Percentiles rank a stretch among this genome's conserved stretches.
Evolutionary conservation across 2,797 vertebrate species (phyloP).

Genomic region (Myotis pilosus): DNA sequence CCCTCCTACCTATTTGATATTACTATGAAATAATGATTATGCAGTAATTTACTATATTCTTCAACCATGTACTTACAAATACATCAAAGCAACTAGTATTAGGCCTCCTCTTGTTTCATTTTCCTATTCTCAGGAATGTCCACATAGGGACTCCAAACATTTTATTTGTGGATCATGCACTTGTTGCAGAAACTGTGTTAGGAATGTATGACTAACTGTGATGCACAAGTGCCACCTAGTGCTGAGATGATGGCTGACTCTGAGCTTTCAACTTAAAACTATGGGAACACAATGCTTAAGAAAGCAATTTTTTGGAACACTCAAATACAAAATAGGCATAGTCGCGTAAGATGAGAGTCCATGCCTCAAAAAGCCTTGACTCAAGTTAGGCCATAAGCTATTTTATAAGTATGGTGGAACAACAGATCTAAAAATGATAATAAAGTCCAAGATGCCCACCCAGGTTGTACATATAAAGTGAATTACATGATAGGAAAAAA

Average conservation of each 20-base stretch:
- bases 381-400: not conserved
- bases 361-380: not conserved
- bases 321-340: slow-evolving; percentile 27
- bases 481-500: slow-evolving; percentile 15
- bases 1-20: not conserved
- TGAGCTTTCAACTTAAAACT: not conserved
- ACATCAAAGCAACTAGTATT: not conserved
- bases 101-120: not conserved
- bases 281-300: not conserved
- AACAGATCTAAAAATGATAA: slow-evolving; percentile 28
- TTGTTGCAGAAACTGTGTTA: not conserved
- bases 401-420: not conserved
- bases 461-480: not conserved
- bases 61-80: slow-evolving; percentile 47
- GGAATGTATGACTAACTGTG: not conserved
- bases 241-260: slow-evolving; percentile 44
- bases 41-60: slow-evolving; percentile 29
- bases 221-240: slow-evolving; percentile 72
- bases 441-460: not conserved
- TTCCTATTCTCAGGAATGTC: slow-evolving; percentile 20
- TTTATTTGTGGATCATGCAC: not conserved
- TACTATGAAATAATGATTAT: slow-evolving; percentile 5
- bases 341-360: not conserved
- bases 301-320: slow-evolving; percentile 34
- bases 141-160: not conserved